Base-by-base conservation (phyloP, 2,113 vertebrate genomes). In the Notarius lentiginosus region DNA sequence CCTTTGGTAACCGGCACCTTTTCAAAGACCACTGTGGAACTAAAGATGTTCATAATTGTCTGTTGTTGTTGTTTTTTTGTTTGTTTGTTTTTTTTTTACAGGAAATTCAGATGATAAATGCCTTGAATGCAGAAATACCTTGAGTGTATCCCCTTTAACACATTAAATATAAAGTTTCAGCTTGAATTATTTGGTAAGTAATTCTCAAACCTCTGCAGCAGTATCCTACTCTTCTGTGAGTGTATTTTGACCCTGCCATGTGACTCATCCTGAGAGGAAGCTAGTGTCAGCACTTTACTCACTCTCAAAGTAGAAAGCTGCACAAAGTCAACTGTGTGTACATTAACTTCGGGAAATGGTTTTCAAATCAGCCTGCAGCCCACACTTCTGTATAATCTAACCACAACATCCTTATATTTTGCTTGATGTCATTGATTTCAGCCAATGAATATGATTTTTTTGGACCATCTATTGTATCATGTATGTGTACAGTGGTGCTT, bases 261-360 rank as follows among this genome's bases (percentile, higher is more conserved):
- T 95, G 95, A 95, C 93, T 82, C 81, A 83, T 90, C 90, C 94
- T 91, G 92, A 91, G 87, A 92, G 94, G 93, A 95, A 94, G 88
- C 90, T 87, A 66, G 1, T 89, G 93, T 95, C 95, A 95, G 94
- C 94, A 89, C 86, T 94, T 88, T 95, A 94, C 20, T 87, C 82
- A 70, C 91, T 91, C 47, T 92, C 91, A 76, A 92, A 93, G 86
- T 95, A 84, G 61, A 89, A 82, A 86, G 61, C 90, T 92, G 51
- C 92, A 86, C 89, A 94, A 24, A 55, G 68, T 60, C 30, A 24
- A 12, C 47, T 8, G 60, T 51, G 65, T 68, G 75, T 75, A 66
- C 51, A 82, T 76, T 63, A 85, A 85, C 83, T 85, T n/a, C 79
- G 34, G 51, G 58, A 27, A 73, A 49, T 30, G 56, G 6, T 5